Evolutionary conservation across 2,888 invertebrate species (phyloP), one percentile per base, ranked within the genome.

Genomic region (Pedicia rivosa): DNA sequence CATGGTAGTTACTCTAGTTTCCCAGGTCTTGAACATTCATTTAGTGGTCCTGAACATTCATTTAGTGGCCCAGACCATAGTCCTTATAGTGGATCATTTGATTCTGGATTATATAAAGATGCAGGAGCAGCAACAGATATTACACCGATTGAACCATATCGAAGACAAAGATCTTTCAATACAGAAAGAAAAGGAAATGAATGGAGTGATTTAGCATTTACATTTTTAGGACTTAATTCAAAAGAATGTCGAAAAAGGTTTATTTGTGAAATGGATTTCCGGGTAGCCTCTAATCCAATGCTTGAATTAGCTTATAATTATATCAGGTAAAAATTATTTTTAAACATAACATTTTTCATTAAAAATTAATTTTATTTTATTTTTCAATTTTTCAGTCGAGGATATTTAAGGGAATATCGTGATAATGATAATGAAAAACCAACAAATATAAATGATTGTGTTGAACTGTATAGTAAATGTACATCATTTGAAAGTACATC

Each of bases 251-350:
- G 61, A 42, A 62, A 56, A 41, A 61, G 64, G 40, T 66, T 68
- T 44, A 56, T 67, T 7, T 68, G 68, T 41, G 64, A 66, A 53
- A 60, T 64, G 47, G 63, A 67, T 43, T 63, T 59, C 42, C n/a
- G n/a, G n/a, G n/a, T n/a, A n/a, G n/a, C n/a, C n/a, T n/a, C n/a
- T n/a, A n/a, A n/a, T n/a, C n/a, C n/a, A n/a, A n/a, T n/a, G n/a
- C n/a, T n/a, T n/a, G n/a, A n/a, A n/a, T n/a, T n/a, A n/a, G n/a
- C n/a, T n/a, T n/a, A n/a, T n/a, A n/a, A n/a, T n/a, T n/a, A n/a
- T n/a, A n/a, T n/a, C n/a, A n/a, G n/a, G n/a, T n/a, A n/a, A n/a
- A n/a, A n/a, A n/a, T n/a, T n/a, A n/a, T n/a, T n/a, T n/a, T n/a
- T n/a, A n/a, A n/a, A n/a, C n/a, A n/a, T n/a, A n/a, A n/a, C n/a